Evolutionary conservation across 2,888 invertebrate genomes (phyloP), one percentile per base, ranked within the genome.

Genomic region (Elmis aenea): DNA sequence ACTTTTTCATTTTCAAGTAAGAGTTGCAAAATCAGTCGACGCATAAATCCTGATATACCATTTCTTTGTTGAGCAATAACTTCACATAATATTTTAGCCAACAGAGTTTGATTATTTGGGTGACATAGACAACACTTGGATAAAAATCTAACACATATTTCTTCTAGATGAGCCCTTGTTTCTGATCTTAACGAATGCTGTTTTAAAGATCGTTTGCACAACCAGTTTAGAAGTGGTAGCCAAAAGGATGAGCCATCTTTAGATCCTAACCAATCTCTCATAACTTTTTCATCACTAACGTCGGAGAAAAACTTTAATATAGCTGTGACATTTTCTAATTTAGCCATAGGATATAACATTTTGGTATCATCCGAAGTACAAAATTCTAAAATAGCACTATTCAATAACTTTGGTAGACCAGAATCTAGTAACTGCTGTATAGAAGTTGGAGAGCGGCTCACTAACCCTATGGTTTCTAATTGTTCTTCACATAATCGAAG

Each of bases 261-360:
- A 1, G 79, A 79, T 8, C 92, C 92, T 26, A 93, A 74, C 92
- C 92, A 93, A 65, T 89, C 87, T 49, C 89, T 82, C 73, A 92
- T 81, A 46, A 79, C 74, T 11, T 83, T 81, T 55, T 89, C 90
- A 12, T 82, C 77, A 60, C 88, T 85, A 38, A 90, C 76, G 45
- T 85, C 81, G 0, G 85, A 80, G 57, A 91, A 82, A 70, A 92
- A 91, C 54, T 85, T 81, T 40, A 93, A 75, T 30, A 88, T 77
- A 28, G 75, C 71, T 1, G 78, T 76, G 26, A 82, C 74, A 55
- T 76, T 76, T 28, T 76, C 72, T 13, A 77, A 67, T 45, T 72
- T 74, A 5, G 75, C 71, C 66, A 79, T 70, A 2, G 75, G 72
- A n/a, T 57, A 46, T 8, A 18, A 18, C 9, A 42, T 40, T 13